These are phyloP conservation scores for Gallinago media DNA, from an alignment of 2,113 vertebrate species.

Conservation along the genomic window DNA sequence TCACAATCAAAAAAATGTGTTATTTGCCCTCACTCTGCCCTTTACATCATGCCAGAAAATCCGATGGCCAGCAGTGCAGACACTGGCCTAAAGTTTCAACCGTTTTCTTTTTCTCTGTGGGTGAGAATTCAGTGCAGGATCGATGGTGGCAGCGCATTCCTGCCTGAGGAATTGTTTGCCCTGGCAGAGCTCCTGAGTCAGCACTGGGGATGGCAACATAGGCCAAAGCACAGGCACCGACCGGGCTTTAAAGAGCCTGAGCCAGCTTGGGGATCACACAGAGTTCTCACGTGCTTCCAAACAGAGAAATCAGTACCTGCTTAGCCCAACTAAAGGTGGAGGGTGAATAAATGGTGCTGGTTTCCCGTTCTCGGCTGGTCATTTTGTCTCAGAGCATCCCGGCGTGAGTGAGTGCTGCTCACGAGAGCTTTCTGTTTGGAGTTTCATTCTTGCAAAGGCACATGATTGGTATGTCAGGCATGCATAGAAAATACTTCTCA, in stretches of 20 bases:
- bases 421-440: background rate
- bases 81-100: background rate
- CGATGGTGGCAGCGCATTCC: background rate
- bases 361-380: background rate
- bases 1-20: background rate
- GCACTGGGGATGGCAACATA: background rate
- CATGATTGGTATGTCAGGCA: background rate
- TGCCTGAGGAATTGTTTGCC: conserved; percentile 24
- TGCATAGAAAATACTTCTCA: background rate
- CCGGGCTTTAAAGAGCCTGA: background rate
- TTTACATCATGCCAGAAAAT: background rate
- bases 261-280: background rate
- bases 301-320: fast-evolving
- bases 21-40: background rate
- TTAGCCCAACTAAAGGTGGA: fast-evolving
- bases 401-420: fast-evolving
- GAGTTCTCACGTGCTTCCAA: background rate
- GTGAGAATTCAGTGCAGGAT: background rate
- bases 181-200: conserved; percentile 43
- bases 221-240: background rate
- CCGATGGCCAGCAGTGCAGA: background rate
- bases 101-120: background rate
- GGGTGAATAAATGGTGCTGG: background rate
- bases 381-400: background rate
- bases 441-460: background rate